phyloP scores from a whole-genome alignment of 2,797 vertebrate species.

The Phrynocephalus vlangalii region DNA sequence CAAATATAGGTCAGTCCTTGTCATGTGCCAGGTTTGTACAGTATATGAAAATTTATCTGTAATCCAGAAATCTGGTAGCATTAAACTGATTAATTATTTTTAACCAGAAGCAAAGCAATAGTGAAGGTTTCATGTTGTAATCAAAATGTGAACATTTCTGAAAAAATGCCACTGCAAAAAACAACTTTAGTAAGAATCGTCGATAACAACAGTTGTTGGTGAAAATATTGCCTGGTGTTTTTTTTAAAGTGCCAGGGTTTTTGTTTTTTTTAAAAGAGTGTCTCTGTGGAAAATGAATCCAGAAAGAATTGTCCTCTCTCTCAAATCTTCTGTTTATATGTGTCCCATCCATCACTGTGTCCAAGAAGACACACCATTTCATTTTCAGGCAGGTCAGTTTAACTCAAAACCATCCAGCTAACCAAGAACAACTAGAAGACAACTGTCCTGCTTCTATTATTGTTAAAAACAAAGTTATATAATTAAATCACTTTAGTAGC shows the following conservation, averaged over 20 bases:
- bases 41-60: not conserved
- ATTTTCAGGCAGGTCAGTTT: constrained; percentile 7
- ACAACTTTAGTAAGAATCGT: not conserved
- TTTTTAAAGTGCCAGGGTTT: constrained; percentile 72
- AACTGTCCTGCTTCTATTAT: not conserved
- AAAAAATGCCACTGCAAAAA: not conserved
- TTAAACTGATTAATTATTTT: constrained; percentile 6
- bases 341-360: not conserved
- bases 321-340: constrained; percentile 19
- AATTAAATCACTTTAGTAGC: not conserved
- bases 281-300: constrained; percentile 14
- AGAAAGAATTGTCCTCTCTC: constrained; percentile 6
- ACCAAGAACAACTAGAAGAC: not conserved
- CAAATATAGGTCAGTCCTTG: not conserved
- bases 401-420: not conserved
- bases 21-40: constrained; percentile 3
- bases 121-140: constrained; percentile 12
- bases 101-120: not conserved
- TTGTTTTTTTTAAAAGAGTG: not conserved
- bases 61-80: not conserved
- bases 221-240: constrained; percentile 30
- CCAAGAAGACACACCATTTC: not conserved
- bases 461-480: constrained; percentile 1
- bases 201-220: constrained; percentile 56
- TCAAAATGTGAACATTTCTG: constrained; percentile 15